Base-by-base conservation (phyloP, 2,888 invertebrate species). In the Salpingus planirostris region DNA sequence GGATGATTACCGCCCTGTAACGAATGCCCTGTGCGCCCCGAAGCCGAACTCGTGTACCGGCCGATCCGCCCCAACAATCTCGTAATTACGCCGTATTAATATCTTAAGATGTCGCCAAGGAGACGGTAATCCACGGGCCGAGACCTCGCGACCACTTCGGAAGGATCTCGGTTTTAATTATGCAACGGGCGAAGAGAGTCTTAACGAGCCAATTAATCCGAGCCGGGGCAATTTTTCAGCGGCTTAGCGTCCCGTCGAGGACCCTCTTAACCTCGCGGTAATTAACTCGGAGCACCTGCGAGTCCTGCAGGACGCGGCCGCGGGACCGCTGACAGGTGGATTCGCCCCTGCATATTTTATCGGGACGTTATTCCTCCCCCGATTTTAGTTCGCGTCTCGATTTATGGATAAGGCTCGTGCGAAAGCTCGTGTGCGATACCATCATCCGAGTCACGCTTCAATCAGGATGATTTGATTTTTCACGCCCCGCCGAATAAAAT, bases 21-120 rank as follows among this genome's bases (percentile, higher is more conserved):
- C 56, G 52, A 57, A 55, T 57, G 51, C 52, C 52, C 50, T 53
- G 40, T 47, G 47, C 49, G 44, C 40, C 31, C 32, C 34, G 24
- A 35, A 23, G 11, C 23, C 30, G 31, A 36, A 43, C 41, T 46
- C 34, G 27, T 21, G 29, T 37, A 24, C 34, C 33, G 28, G 31
- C 36, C 28, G 34, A 21, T 10, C 30, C 32, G 24, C 38, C 43
- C 43, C 46, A 55, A 49, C 54, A 57, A 54, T 59, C 57, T 52
- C 54, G 55, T 57, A 57, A 59, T 59, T 57, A 55, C 55, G 42
- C 46, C 40, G 54, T 52, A 59, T 57, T 59, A 59, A 57, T 59
- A 57, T 54, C 54, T 55, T 55, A 57, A 57, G 57, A 57, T 55
- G 56, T 59, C 55, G 52, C 52, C 54, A 50, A 51, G 59, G 55